Evolutionary conservation across 2,113 vertebrate species (phyloP).

Genomic region (Lophius piscatorius): DNA sequence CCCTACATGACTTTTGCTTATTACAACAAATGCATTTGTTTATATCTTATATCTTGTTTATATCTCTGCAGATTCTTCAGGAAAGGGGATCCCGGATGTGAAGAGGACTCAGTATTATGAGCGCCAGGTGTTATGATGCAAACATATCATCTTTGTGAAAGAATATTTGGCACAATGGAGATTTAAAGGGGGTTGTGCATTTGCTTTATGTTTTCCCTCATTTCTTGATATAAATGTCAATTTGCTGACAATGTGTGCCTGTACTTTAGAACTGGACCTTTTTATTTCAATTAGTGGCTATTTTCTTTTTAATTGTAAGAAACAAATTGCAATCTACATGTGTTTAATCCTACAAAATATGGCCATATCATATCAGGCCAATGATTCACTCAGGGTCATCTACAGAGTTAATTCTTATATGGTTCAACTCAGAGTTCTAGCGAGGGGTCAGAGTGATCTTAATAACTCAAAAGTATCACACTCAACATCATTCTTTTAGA

Average conservation of each 20-base stretch:
- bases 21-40: slow-evolving; percentile 10
- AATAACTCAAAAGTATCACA: slow-evolving; percentile 46
- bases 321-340: slow-evolving; percentile 52
- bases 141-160: slow-evolving; percentile 81
- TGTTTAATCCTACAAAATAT: slow-evolving; percentile 65
- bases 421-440: slow-evolving; percentile 59
- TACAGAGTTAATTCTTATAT: slow-evolving; percentile 60
- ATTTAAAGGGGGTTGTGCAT: slow-evolving; percentile 72
- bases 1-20: too few relatives aligned
- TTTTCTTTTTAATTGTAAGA: slow-evolving; percentile 35
- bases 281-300: slow-evolving; percentile 56
- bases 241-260: slow-evolving; percentile 80
- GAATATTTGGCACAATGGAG: slow-evolving; percentile 78
- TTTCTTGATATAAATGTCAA: slow-evolving; percentile 72
- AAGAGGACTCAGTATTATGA: slow-evolving; percentile 78
- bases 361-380: slow-evolving; percentile 71
- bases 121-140: slow-evolving; percentile 79
- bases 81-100: slow-evolving; percentile 97
- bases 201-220: slow-evolving; percentile 60
- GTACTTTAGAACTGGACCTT: slow-evolving; percentile 77
- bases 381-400: slow-evolving; percentile 79
- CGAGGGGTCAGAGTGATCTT: slow-evolving; percentile 57
- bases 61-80: slow-evolving; percentile 91
- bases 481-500: slow-evolving; percentile 45
- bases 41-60: neutral